Percentiles rank a stretch among this genome's conserved stretches.
phyloP scores from a whole-genome alignment of 2,888 invertebrate species.

The Fragum whitleyi region DNA sequence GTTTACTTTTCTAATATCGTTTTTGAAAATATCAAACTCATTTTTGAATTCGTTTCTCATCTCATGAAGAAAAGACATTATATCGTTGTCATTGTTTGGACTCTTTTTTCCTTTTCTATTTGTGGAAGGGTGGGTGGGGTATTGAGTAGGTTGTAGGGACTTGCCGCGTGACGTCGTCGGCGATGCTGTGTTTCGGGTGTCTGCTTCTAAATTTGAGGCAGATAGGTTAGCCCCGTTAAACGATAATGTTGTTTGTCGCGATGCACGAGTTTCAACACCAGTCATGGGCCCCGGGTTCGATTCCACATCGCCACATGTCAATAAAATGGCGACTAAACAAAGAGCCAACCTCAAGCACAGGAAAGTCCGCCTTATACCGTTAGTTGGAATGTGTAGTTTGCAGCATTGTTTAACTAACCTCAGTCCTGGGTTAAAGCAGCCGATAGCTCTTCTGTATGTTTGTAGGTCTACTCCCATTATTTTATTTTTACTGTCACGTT shows the following conservation, averaged over 20 bases:
- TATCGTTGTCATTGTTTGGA: neutral
- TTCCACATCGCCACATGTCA: no score
- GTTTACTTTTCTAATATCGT: slow-evolving; percentile 1
- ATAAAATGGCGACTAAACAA: no score
- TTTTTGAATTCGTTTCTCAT: slow-evolving; percentile 5
- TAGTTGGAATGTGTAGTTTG: neutral
- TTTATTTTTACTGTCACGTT: no score
- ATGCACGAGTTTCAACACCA: slow-evolving; percentile 1
- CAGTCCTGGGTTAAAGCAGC: neutral
- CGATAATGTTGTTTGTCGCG: no score
- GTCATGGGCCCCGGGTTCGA: no score
- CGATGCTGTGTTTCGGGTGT: neutral
- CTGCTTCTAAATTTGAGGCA: neutral
- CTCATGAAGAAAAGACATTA: slow-evolving; percentile 5
- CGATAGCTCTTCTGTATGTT: no score
- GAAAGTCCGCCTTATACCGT: neutral
- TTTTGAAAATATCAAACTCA: neutral
- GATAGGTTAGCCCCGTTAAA: no score
- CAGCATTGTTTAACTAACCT: neutral
- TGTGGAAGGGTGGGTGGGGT: neutral
- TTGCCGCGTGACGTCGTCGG: neutral
- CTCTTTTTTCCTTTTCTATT: neutral
- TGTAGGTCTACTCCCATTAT: no score
- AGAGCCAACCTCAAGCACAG: no score
- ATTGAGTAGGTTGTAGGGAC: neutral